Base-by-base conservation (phyloP, 1,140 invertebrate genomes). In the Dryas iulia region DNA sequence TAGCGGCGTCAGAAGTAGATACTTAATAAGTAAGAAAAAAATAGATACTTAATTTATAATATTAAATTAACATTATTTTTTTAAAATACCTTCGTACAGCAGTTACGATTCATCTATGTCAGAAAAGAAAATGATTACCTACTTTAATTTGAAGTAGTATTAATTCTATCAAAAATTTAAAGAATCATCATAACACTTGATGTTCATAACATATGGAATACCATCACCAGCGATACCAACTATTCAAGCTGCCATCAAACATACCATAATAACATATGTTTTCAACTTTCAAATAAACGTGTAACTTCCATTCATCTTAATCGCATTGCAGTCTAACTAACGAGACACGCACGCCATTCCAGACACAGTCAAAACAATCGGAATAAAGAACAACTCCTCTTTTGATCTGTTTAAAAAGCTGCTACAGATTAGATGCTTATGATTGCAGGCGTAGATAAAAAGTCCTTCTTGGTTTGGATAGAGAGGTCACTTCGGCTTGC, bases 401-500 rank as follows among this genome's bases (percentile, higher is more conserved):
- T 63, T 65, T 71, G 33, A 57, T 47, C 56, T 35, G 72, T 66
- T 77, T 71, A 77, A 78, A 78, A 75, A 68, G 66, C 64, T 64
- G 59, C 68, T 65, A 75, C 70, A 76, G 78, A 83, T 83, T 83
- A 85, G 79, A 76, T 73, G 61, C 54, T 56, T 73, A 52, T 71
- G 75, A 78, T 78, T 78, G 74, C 60, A 69, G 64, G 47, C 59
- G 74, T 59, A 67, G 68, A 77, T 76, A 80, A 72, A 65, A 24
- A 11, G 71, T 67, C 57, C 78, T 76, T 86, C 80, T 73, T 53
- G 35, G 72, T 60, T 69, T 81, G 70, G 66, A 60, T 72, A 74
- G 76, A 86, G 69, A 79, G 80, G 66, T 80, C 69, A 74, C 76
- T 83, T 88, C 72, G 53, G 81, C 71, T 33, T 79, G 73, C 71